phyloP scores from a whole-genome alignment of 2,888 invertebrate genomes.

The Drosophila sordidapex region DNA sequence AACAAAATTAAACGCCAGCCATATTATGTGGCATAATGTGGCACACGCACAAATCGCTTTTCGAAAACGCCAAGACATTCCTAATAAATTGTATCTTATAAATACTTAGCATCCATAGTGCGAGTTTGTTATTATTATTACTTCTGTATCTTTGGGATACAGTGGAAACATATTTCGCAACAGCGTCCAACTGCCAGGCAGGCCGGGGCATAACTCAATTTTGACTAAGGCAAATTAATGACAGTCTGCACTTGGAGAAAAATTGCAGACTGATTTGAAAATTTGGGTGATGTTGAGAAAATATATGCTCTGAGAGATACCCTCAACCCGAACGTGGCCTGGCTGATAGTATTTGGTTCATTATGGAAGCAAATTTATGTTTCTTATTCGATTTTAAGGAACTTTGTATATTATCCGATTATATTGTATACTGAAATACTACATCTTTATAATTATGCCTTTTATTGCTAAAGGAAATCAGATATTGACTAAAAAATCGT shows the following conservation, averaged over 20 bases:
- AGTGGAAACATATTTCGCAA: conserved; percentile 9
- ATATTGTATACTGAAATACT: no score
- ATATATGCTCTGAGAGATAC: not conserved
- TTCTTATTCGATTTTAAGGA: not conserved
- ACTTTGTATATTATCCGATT: no score
- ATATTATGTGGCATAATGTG: conserved; percentile 45
- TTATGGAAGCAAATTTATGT: no score
- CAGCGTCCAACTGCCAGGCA: not conserved
- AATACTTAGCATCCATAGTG: conserved; percentile 23
- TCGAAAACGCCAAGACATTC: conserved; percentile 34
- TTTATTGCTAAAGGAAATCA: not conserved
- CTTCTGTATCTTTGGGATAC: not conserved
- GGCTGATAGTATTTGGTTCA: not conserved
- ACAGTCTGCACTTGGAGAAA: not conserved
- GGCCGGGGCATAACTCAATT: conserved; percentile 24
- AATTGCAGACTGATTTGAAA: not conserved
- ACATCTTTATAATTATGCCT: not conserved
- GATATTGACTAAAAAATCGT: no score
- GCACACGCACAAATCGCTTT: conserved; percentile 58
- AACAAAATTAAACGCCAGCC: conserved; percentile 51
- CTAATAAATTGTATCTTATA: conserved; percentile 39
- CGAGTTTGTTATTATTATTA: not conserved
- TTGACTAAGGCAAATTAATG: conserved; percentile 19
- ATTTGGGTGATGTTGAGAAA: accelerated
- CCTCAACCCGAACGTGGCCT: not conserved